Conservation (phyloP, 2,888 invertebrate species). For the Xestia rhomboidea region DNA sequence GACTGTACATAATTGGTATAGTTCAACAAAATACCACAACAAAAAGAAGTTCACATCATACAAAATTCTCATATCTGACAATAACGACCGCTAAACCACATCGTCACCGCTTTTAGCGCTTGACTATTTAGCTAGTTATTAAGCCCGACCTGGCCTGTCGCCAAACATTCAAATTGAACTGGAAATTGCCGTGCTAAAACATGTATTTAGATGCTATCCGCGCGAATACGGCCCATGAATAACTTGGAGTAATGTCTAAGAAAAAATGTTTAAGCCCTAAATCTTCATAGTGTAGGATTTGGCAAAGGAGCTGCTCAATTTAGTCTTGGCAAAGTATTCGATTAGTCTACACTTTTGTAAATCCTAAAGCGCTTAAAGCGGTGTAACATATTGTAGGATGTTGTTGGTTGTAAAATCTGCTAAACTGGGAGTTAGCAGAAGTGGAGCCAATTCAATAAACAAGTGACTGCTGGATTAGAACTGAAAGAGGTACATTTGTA, state of each 20-base stretch:
- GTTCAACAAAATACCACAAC: neutral
- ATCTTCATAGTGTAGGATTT: conserved; percentile 48
- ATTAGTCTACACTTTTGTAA: conserved; percentile 58
- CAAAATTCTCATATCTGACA: conserved; percentile 27
- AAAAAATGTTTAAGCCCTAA: conserved; percentile 46
- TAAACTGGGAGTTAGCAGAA: conserved; percentile 1
- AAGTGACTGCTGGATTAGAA: neutral
- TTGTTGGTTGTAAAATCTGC: conserved; percentile 19
- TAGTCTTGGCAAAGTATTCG: conserved; percentile 60
- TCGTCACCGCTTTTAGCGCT: conserved; percentile 63
- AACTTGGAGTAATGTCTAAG: conserved; percentile 52
- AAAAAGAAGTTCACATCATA: neutral
- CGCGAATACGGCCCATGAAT: conserved; percentile 52
- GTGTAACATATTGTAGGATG: conserved; percentile 19
- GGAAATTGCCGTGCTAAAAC: conserved; percentile 65
- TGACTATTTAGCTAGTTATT: conserved; percentile 73
- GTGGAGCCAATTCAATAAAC: neutral
- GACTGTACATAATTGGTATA: neutral
- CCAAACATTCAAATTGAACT: conserved; percentile 79
- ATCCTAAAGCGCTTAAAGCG: conserved; percentile 45
- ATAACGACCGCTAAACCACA: conserved; percentile 57
- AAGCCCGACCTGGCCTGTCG: conserved; percentile 71
- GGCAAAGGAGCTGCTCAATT: conserved; percentile 55
- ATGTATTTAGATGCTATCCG: conserved; percentile 65
- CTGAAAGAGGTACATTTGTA: neutral